Base-by-base conservation (phyloP, 2,888 invertebrate genomes). In the Abscondita cerata region DNA sequence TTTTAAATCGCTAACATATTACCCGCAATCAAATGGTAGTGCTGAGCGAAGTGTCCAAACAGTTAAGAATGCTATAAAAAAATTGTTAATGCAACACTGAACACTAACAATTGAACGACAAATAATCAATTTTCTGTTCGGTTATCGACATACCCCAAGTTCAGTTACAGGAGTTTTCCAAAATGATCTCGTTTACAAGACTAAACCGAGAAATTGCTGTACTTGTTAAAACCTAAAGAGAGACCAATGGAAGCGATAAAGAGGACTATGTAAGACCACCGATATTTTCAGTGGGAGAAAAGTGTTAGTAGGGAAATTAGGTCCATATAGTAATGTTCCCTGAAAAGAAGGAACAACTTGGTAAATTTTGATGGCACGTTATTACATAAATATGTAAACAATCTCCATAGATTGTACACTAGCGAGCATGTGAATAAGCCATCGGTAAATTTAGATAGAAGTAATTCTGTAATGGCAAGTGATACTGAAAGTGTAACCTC, bases 141-240 rank as follows among this genome's bases (percentile, higher is more conserved):
- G 38, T 38, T 38, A 38, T 38, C n/a, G 38, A 38, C n/a, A n/a
- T 13, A 38, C 38, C 4, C 38, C 38, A 8, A 38, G n/a, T 38
- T 6, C 5, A n/a, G n/a, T n/a, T 38, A 6, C 38, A 38, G 38
- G 38, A 2, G 13, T 4, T 38, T 12, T n/a, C n/a, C 38, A n/a
- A 12, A 38, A 4, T 38, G 38, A 38, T 12, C 4, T 38, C 2
- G 13, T 38, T 4, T 38, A 12, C 13, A 2, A 8, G 13, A 38
- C n/a, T 6, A 38, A 38, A 38, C 38, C 38, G 4, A 38, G n/a
- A n/a, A 38, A n/a, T n/a, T n/a, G 38, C 4, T 38, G 2, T n/a
- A 2, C 2, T 8, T 38, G 2, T 2, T 38, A 8, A 38, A 38
- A 38, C 38, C 38, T 4, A 38, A 38, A n/a, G n/a, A 38, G 38